Base-by-base conservation (phyloP, 2,797 vertebrate genomes). In the Falco cherrug region DNA sequence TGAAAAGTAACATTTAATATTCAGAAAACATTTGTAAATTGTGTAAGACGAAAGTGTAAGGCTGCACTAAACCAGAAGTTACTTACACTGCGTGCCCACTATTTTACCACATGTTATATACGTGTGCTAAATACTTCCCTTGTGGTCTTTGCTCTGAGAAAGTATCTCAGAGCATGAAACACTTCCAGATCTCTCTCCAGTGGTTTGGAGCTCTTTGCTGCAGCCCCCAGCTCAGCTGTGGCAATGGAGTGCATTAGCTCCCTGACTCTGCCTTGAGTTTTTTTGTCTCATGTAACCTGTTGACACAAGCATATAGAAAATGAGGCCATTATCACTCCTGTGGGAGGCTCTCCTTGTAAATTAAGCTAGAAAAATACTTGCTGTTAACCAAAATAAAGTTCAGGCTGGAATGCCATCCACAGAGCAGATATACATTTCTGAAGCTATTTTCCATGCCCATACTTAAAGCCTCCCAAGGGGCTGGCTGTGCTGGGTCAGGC, bases 71-170 rank as follows among this genome's bases (percentile, higher is more conserved):
- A 73, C 54, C 6, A 28, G 25, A 61, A 79, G 3, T 33, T 56
- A 6, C 21, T 63, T 11, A 1, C 54, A 28, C 16, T 35, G 7
- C 10, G n/a, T 12, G 1, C 1, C 5, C 10, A 26, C 35, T 35
- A 35, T 35, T 35, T 35, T 35, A 35, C 35, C 35, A 35, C 35
- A 35, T n/a, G n/a, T 75, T 15, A 21, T 45, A 6, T 22, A 20
- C 22, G 24, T 70, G 8, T 33, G 16, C 13, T 57, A 28, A 63
- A 33, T 25, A 56, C 5, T 68, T 91, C n/a, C 21, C 21, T 37
- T 5, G 0, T 47, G 5, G 4, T n/a, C 11, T 67, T 77, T 45
- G 8, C 24, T 73, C 37, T 86, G 33, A 65, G 29, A 47, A 29
- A 35, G 9, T 48, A 48, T 28, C 25, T 50, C 50, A 57, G 54